Evolutionary conservation across 2,888 invertebrate genomes (phyloP).

Genomic region (Linnaemya vulpina): DNA sequence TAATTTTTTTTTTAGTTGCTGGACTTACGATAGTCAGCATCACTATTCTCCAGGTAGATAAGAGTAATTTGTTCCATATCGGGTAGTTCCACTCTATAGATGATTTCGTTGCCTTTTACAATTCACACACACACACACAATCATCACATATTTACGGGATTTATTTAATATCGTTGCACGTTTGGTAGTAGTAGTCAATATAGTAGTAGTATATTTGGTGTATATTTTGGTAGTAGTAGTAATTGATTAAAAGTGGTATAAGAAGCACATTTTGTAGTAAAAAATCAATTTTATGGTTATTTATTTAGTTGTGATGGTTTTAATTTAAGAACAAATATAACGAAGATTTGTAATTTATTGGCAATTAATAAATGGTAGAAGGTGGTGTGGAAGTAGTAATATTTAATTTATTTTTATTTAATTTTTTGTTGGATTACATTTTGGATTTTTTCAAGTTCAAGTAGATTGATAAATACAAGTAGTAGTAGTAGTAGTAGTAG

Average conservation of each 20-base stretch:
- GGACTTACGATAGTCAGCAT: slow-evolving; percentile 84
- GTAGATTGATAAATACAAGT: slow-evolving; percentile 71
- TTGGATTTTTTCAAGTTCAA: slow-evolving; percentile 62
- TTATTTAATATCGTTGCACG: slow-evolving; percentile 43
- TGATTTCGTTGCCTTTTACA: slow-evolving; percentile 89
- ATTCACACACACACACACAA: slow-evolving; percentile 53
- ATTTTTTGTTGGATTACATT: slow-evolving; percentile 49
- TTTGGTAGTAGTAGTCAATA: slow-evolving; percentile 51
- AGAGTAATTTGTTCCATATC: slow-evolving; percentile 97
- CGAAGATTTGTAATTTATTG: slow-evolving; percentile 61
- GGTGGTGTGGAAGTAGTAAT: slow-evolving; percentile 48
- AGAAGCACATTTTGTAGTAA: slow-evolving; percentile 67
- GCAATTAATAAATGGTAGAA: slow-evolving; percentile 58
- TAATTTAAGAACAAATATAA: slow-evolving; percentile 52
- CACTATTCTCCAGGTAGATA: slow-evolving; percentile 94
- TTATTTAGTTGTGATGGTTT: slow-evolving; percentile 60
- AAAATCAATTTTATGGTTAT: slow-evolving; percentile 70
- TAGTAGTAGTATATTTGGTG: slow-evolving; percentile 62
- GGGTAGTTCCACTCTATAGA: slow-evolving; percentile 96
- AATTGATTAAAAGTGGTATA: slow-evolving; percentile 63
- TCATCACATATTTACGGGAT: slow-evolving; percentile 48
- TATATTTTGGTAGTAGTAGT: slow-evolving; percentile 60
- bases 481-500: slow-evolving; percentile 72
- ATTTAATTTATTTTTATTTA: slow-evolving; percentile 41
- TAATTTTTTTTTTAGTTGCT: slow-evolving; percentile 79